phyloP scores from a whole-genome alignment of 2,797 vertebrate genomes.

The Ctenosaura bakeri region DNA sequence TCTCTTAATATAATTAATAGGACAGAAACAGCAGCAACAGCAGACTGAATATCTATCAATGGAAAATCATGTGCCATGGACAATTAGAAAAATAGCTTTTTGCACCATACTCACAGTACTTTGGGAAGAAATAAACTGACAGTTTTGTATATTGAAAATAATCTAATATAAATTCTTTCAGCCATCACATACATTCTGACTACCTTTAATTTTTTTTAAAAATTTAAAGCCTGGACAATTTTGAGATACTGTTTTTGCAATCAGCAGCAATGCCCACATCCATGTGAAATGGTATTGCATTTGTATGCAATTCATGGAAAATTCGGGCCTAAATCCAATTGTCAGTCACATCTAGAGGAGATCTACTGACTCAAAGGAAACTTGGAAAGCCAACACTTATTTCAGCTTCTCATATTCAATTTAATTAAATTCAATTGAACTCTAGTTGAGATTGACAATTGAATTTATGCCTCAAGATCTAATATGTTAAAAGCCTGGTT shows the following conservation, averaged over 20 bases:
- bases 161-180: conserved; percentile 17
- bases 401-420: too few species aligned
- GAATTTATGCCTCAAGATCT: background rate
- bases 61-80: background rate
- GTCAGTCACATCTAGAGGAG: too few species aligned
- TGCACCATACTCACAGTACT: background rate
- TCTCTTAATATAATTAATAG: conserved; percentile 30
- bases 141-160: background rate
- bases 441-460: too few species aligned
- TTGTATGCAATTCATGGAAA: background rate
- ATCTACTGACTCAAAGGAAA: too few species aligned
- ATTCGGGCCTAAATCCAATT: background rate
- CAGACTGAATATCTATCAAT: background rate
- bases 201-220: background rate
- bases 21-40: background rate
- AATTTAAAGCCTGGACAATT: background rate
- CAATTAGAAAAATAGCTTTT: background rate
- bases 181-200: background rate
- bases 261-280: background rate
- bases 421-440: too few species aligned
- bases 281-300: background rate
- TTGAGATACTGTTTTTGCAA: background rate
- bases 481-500: background rate
- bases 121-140: background rate
- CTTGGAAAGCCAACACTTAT: too few species aligned